Conservation (phyloP, 2,888 invertebrate genomes). For the Pachycephus smyrnensis region DNA sequence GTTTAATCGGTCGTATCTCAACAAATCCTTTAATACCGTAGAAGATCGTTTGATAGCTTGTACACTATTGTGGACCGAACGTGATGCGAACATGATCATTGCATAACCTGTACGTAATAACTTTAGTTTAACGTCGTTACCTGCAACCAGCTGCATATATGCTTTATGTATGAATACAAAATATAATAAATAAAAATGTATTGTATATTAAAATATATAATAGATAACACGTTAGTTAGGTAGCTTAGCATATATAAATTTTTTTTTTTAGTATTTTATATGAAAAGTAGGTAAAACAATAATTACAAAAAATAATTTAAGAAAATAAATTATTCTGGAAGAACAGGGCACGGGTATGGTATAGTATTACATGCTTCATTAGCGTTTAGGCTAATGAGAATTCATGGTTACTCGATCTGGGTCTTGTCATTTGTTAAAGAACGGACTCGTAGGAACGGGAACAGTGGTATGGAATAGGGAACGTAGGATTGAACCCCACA, state of each 20-base stretch:
- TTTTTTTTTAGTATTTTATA: neutral
- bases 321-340: too few species aligned
- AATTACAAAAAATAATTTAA: too few species aligned
- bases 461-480: neutral
- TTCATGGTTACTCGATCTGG: neutral
- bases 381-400: neutral
- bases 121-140: neutral
- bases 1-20: neutral
- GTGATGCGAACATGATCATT: slow-evolving; percentile 42
- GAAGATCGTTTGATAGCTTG: slow-evolving; percentile 33
- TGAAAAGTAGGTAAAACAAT: too few species aligned
- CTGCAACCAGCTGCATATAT: neutral
- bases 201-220: neutral
- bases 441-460: neutral
- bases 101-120: slow-evolving; percentile 34
- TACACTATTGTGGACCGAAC: slow-evolving; percentile 38
- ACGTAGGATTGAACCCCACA: neutral
- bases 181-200: too few species aligned
- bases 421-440: neutral
- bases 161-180: too few species aligned
- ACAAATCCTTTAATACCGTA: slow-evolving; percentile 29
- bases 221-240: neutral
- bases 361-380: neutral
- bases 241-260: neutral
- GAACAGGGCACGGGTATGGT: too few species aligned